Evolutionary conservation across 2,888 invertebrate genomes (phyloP).

Genomic region (Dicyrtoma fusca): DNA sequence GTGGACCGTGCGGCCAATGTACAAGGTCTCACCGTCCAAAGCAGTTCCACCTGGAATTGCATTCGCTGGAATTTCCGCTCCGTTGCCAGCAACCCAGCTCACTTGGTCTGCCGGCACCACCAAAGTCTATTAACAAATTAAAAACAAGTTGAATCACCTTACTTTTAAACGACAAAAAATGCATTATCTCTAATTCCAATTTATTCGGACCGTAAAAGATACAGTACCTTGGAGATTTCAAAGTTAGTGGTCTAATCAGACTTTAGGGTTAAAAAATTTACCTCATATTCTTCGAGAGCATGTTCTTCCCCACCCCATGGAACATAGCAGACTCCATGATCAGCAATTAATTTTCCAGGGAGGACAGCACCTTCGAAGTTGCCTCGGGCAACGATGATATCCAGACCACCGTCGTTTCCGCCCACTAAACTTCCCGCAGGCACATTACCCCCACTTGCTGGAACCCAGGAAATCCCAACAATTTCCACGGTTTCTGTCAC

Average conservation of each 20-base stretch:
- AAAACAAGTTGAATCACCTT: too few relatives aligned
- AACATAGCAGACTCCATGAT: slow-evolving; percentile 71
- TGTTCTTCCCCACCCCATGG: slow-evolving; percentile 79
- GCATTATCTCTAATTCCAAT: too few relatives aligned
- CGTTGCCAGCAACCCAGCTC: slow-evolving; percentile 71
- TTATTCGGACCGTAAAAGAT: too few relatives aligned
- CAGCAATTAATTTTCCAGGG: slow-evolving; percentile 76
- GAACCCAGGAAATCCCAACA: slow-evolving; percentile 50
- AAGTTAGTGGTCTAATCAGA: too few relatives aligned
- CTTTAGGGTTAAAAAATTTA: too few relatives aligned
- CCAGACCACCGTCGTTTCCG: slow-evolving; percentile 64
- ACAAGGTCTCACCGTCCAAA: slow-evolving; percentile 71
- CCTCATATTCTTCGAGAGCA: slow-evolving; percentile 71
- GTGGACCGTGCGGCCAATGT: slow-evolving; percentile 75
- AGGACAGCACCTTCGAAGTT: slow-evolving; percentile 73
- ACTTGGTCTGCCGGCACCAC: slow-evolving; percentile 62
- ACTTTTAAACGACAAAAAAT: too few relatives aligned
- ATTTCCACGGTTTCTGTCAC: not conserved
- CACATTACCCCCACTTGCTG: slow-evolving; percentile 29
- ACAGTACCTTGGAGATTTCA: too few relatives aligned
- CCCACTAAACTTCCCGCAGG: slow-evolving; percentile 53
- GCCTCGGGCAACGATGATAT: slow-evolving; percentile 71
- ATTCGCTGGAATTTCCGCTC: slow-evolving; percentile 72
- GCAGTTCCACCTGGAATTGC: slow-evolving; percentile 70
- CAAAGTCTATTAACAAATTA: slow-evolving; percentile 50